These are phyloP conservation scores for Cephalopholis sonnerati DNA, from an alignment of 2,113 vertebrate genomes.

Conservation along the genomic window DNA sequence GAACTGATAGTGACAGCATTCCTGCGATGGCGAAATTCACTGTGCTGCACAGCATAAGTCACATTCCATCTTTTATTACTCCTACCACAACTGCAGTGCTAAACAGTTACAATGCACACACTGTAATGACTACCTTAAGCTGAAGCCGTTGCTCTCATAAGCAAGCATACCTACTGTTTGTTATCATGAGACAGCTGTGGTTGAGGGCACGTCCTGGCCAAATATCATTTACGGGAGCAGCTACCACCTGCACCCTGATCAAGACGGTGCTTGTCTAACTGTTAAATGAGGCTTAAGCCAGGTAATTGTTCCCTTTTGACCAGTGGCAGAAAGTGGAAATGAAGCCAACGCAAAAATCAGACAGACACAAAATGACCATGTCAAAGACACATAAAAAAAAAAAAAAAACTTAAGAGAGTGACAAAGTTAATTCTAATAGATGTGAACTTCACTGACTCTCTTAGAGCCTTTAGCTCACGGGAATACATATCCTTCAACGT, in stretches of 20 bases:
- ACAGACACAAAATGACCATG: not conserved
- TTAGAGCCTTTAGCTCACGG: constrained; percentile 22
- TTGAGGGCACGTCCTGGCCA: constrained; percentile 49
- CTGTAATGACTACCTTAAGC: constrained; percentile 24
- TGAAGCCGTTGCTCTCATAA: constrained; percentile 24
- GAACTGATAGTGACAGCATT: constrained; percentile 2
- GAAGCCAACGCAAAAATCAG: not conserved
- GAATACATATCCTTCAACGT: constrained; percentile 2
- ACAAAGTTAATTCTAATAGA: constrained; percentile 33
- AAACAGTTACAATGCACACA: constrained; percentile 14
- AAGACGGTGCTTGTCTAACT: constrained; percentile 67
- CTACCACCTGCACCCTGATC: constrained; percentile 64
- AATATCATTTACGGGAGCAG: constrained; percentile 67
- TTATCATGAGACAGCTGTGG: constrained; percentile 46
- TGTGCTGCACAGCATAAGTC: constrained; percentile 23
- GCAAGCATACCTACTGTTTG: not conserved
- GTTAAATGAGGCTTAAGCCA: constrained; percentile 55
- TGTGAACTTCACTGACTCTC: constrained; percentile 18
- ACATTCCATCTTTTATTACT: constrained; percentile 28
- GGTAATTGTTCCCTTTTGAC: constrained; percentile 36
- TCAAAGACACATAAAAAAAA: constrained; percentile 29
- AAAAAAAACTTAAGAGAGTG: not conserved
- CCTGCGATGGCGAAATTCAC: constrained; percentile 23
- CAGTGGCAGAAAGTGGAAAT: constrained; percentile 22
- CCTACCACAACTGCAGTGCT: not conserved